A percentile compares a stretch with the other conserved stretches of the same genome.
Evolutionary conservation across 2,888 invertebrate genomes (phyloP).

Genomic region (Drosophila rubida): DNA sequence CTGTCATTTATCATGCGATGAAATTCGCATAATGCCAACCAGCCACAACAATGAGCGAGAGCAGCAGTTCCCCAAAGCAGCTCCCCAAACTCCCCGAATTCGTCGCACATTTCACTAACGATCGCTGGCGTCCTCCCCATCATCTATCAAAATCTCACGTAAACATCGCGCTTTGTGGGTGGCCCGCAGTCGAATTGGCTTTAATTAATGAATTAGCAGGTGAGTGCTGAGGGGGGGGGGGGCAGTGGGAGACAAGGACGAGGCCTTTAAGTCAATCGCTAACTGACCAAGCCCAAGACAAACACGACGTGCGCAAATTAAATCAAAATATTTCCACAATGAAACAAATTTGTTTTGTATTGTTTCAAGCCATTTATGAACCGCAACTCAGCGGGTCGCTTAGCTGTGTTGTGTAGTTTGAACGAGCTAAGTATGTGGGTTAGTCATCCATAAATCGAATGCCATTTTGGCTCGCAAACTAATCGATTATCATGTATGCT

Average conservation of each 20-base stretch:
- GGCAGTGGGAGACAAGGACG: background rate
- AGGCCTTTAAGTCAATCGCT: conserved; percentile 8
- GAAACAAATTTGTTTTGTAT: conserved; percentile 49
- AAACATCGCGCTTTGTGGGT: conserved; percentile 63
- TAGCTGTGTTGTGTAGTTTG: background rate
- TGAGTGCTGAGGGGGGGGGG: background rate
- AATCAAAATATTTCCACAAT: conserved; percentile 69
- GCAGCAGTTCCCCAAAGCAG: conserved; percentile 3
- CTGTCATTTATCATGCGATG: conserved; percentile 74
- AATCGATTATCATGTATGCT: too few relatives aligned
- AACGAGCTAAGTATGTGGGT: background rate
- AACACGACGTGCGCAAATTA: conserved; percentile 58
- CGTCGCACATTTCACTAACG: conserved; percentile 48
- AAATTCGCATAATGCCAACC: conserved; percentile 55
- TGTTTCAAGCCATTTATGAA: conserved; percentile 19
- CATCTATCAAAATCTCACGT: conserved; percentile 79
- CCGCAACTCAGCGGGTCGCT: background rate
- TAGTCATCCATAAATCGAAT: too few relatives aligned
- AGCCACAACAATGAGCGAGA: too few relatives aligned
- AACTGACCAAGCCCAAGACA: conserved; percentile 46
- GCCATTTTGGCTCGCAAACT: too few relatives aligned
- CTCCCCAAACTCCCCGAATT: conserved; percentile 30
- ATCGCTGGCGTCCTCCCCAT: conserved; percentile 36
- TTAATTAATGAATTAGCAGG: conserved; percentile 68
- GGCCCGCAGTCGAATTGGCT: conserved; percentile 53